phyloP scores from a whole-genome alignment of 2,113 vertebrate species.

The Tachysurus vachellii region DNA sequence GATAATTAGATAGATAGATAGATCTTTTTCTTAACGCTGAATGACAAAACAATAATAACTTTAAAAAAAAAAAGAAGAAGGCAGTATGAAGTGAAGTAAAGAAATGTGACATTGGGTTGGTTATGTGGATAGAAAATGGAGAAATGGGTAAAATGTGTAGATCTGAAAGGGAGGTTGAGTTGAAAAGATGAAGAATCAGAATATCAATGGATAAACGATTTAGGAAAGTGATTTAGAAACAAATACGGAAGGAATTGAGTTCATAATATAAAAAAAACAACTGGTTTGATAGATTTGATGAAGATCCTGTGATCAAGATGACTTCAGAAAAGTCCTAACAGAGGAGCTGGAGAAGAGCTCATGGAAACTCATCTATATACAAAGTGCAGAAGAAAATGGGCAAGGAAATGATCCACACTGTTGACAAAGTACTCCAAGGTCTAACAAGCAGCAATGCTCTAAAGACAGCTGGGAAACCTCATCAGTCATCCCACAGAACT shows the following conservation, averaged over 20 bases:
- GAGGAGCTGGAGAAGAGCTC: not conserved
- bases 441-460: not conserved
- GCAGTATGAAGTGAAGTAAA: not conserved
- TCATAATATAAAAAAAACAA: too few relatives aligned
- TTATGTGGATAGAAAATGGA: not conserved
- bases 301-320: not conserved
- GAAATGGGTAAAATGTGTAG: not conserved
- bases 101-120: not conserved
- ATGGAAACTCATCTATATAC: not conserved
- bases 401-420: not conserved
- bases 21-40: not conserved
- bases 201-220: not conserved
- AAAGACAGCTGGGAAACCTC: not conserved
- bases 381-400: not conserved
- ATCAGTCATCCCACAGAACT: not conserved
- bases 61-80: not conserved
- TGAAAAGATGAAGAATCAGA: not conserved
- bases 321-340: not conserved
- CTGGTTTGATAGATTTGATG: not conserved
- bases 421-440: not conserved
- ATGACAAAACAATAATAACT: not conserved
- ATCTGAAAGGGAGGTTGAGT: not conserved
- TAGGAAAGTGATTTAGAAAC: not conserved
- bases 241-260: not conserved
- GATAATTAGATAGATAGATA: too few relatives aligned